Evolutionary conservation across 2,113 vertebrate species (phyloP), one percentile per base, ranked within the genome.

Genomic region (Vimba vimba): DNA sequence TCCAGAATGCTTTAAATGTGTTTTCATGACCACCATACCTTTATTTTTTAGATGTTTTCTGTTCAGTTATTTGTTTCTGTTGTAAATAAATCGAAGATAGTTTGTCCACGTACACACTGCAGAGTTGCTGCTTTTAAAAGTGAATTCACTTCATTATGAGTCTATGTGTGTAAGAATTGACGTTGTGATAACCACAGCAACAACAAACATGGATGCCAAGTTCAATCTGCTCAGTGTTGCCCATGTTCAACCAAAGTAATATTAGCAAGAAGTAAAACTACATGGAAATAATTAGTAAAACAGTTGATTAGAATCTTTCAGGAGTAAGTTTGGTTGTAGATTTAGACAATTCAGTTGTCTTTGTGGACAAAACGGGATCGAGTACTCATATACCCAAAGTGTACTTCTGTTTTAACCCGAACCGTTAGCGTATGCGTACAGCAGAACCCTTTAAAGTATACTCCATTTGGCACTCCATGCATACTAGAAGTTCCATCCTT

Each of bases 11-110:
- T 81, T 64, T 66, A 47, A 47, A 66, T 47, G 25, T 50, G 59
- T 81, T 66, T 81, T 81, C 59, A 81, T 81, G 36, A 47, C n/a
- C 87, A 89, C 89, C 87, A 91, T 91, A 50, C 71, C 71, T 62
- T 86, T 83, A 25, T 87, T 77, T 57, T 90, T 80, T 87, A 84
- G 75, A 86, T 82, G 36, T 25, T 36, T 83, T 73, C 82, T 87
- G 9, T 87, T 59, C 2, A 43, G 59, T 43, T 64, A 27, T 43
- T 45, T 64, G 27, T 81, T 47, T 47, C 47, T 50, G 36, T 79
- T 79, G 1, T 79, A 79, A 36, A 43, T 60, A 7, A 19, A 50
- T 47, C 23, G 8, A 11, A 45, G 57, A 80, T 30, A 19, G n/a
- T 81, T 64, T 50, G 62, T 43, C 79, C 43, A 66, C 62, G 50